Evolutionary conservation across 2,797 vertebrate genomes (phyloP).

Genomic region (Coregonus ussuriensis): DNA sequence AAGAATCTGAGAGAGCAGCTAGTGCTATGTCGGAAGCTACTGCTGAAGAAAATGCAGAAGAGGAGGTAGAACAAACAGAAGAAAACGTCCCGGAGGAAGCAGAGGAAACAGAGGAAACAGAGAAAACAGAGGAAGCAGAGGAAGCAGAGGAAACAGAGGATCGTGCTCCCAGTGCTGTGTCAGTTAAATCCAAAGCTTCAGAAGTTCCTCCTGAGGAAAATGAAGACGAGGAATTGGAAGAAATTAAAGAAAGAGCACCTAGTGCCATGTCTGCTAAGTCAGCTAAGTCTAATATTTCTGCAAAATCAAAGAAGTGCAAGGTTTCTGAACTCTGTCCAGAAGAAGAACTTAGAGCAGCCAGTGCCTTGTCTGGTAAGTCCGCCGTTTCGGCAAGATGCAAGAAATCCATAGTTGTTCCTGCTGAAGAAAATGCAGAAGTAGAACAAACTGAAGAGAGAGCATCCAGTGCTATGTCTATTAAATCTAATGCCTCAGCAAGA

Average conservation of each 20-base stretch:
- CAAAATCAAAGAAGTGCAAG: conserved; percentile 25
- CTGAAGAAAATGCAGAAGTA: background rate
- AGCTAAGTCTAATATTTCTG: conserved; percentile 20
- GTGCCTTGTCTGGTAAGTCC: conserved; percentile 18
- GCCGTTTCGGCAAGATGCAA: conserved; percentile 10
- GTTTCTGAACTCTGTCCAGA: conserved; percentile 1
- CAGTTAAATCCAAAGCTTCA: conserved; percentile 48
- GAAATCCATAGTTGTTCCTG: conserved; percentile 10
- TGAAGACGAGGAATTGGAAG: conserved; percentile 3
- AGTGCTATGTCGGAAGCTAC: no score
- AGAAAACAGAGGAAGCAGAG: no score
- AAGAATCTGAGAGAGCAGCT: no score
- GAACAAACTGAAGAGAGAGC: background rate
- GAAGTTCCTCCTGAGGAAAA: conserved; percentile 4
- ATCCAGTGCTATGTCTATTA: conserved; percentile 7
- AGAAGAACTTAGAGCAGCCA: conserved; percentile 21
- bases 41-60: background rate
- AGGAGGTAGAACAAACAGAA: background rate
- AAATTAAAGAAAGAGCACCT: conserved; percentile 10
- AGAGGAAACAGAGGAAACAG: no score
- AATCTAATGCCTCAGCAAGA: conserved; percentile 23
- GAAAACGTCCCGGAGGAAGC: no score
- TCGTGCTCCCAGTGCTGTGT: conserved; percentile 23
- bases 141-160: conserved; percentile 4
- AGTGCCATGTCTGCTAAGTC: conserved; percentile 36